phyloP scores from a whole-genome alignment of 2,797 vertebrate species.

The Prionace glauca region DNA sequence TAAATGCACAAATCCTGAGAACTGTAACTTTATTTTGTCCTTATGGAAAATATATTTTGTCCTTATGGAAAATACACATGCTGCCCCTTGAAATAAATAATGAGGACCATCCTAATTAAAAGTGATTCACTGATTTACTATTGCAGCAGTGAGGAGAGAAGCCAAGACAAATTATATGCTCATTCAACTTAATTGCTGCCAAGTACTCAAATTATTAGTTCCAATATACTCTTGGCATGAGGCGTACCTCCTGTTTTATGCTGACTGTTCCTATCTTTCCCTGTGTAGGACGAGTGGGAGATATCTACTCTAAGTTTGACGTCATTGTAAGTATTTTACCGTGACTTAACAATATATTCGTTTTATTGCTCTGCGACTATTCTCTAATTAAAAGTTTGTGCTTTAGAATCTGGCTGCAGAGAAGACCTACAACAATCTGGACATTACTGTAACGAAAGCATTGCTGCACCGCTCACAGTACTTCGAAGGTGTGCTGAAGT shows the following conservation, averaged over 20 bases:
- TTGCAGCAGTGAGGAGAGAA: not conserved
- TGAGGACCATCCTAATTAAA: not conserved
- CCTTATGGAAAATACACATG: not conserved
- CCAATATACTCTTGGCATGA: not conserved
- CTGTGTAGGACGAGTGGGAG: constrained; percentile 79
- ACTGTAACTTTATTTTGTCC: not conserved
- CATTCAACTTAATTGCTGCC: not conserved
- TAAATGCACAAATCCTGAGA: not conserved
- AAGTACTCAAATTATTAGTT: not conserved
- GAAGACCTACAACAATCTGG: constrained; percentile 97
- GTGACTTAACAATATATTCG: not conserved
- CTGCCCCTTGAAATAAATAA: not conserved
- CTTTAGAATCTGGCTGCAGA: constrained; percentile 87
- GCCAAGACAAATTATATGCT: not conserved
- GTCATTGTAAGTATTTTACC: constrained; percentile 81
- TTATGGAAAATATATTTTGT: not conserved
- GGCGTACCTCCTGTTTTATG: not conserved
- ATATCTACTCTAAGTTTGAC: constrained; percentile 98
- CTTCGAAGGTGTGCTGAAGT: constrained; percentile 93
- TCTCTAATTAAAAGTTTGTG: not conserved
- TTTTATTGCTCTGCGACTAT: not conserved
- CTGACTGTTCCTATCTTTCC: constrained; percentile 38
- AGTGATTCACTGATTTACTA: not conserved
- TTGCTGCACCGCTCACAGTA: constrained; percentile 91
- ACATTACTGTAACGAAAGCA: constrained; percentile 90